Evolutionary conservation across 2,797 vertebrate genomes (phyloP).

Genomic region (Gadopsis bispinosus): DNA sequence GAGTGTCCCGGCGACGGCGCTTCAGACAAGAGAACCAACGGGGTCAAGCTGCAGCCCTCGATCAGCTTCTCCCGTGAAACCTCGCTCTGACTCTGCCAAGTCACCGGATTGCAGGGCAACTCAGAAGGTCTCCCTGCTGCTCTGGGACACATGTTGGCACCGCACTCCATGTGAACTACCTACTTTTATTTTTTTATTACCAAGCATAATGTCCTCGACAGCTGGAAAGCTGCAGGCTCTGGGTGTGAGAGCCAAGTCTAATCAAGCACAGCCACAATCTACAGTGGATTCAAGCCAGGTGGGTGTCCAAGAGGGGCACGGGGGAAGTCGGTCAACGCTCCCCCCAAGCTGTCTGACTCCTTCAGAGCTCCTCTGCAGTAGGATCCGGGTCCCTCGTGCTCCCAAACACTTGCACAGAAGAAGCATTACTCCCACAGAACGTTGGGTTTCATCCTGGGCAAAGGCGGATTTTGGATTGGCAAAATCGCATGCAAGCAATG

Average conservation of each 20-base stretch:
- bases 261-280: conserved; percentile 35
- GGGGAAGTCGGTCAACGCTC: too few relatives aligned
- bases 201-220: neutral
- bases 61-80: conserved; percentile 78
- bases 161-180: neutral
- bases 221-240: neutral
- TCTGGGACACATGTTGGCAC: neutral
- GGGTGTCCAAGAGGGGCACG: neutral
- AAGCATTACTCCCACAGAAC: neutral
- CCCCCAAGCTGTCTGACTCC: neutral
- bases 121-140: neutral
- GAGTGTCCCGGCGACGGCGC: conserved; percentile 54
- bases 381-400: neutral
- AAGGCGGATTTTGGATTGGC: too few relatives aligned
- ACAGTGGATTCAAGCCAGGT: neutral
- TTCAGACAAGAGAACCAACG: conserved; percentile 55
- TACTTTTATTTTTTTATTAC: conserved; percentile 6
- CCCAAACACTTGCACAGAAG: neutral
- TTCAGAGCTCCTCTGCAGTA: neutral
- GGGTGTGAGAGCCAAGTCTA: neutral
- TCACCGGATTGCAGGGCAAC: neutral
- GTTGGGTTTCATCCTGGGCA: neutral
- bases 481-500: neutral
- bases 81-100: conserved; percentile 66
- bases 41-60: conserved; percentile 48